phyloP scores from a whole-genome alignment of 2,113 vertebrate genomes.

The Zosterops japonicus region DNA sequence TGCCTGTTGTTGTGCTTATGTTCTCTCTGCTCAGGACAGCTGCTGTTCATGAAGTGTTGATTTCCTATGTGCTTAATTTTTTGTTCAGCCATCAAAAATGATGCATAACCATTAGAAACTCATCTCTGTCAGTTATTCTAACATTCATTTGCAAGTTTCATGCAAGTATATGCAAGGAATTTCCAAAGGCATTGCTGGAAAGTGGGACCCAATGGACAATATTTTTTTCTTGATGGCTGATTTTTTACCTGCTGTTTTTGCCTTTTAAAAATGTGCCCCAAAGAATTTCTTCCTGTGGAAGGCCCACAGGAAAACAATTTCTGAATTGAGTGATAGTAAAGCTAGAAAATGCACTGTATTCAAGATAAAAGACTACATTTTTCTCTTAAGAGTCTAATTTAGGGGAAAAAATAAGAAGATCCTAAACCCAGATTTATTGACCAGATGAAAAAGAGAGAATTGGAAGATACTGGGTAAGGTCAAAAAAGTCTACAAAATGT shows the following conservation, averaged over 20 bases:
- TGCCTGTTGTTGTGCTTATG: background rate
- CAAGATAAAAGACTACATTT: background rate
- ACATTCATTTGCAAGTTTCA: background rate
- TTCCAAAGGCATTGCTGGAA: background rate
- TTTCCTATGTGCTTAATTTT: background rate
- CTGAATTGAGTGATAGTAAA: background rate
- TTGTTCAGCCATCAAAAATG: background rate
- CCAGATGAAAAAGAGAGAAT: background rate
- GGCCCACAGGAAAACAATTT: background rate
- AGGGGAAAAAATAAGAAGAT: background rate
- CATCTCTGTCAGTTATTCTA: background rate
- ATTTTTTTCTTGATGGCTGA: background rate
- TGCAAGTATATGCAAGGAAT: background rate
- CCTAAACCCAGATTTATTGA: background rate
- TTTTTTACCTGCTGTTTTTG: background rate
- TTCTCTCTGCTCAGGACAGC: background rate
- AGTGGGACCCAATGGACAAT: background rate
- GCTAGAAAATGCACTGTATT: background rate
- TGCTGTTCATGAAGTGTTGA: background rate
- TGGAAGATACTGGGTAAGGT: background rate
- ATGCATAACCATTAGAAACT: background rate
- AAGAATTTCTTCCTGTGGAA: background rate
- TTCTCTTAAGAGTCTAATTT: background rate
- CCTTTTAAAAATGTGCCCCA: background rate
- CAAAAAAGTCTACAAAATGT: background rate